phyloP scores from a whole-genome alignment of 2,888 invertebrate genomes.

The Brachyptera putata region DNA sequence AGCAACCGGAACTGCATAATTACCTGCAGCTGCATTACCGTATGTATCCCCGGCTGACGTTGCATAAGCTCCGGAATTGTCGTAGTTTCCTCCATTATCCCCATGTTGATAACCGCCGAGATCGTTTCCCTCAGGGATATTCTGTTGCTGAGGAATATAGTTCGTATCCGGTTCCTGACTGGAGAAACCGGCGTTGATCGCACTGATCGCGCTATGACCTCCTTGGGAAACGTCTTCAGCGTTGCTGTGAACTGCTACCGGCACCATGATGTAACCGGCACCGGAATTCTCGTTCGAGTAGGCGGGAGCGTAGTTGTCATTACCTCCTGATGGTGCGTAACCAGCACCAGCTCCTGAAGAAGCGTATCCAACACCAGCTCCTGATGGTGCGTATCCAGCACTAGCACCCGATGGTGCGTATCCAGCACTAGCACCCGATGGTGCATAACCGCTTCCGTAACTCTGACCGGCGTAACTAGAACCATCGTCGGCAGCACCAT shows the following conservation, averaged over 20 bases:
- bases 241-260: neutral
- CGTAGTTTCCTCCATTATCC: neutral
- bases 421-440: too few species aligned
- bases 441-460: neutral
- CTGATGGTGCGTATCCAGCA: neutral
- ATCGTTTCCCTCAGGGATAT: neutral
- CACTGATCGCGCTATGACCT: neutral
- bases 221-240: constrained; percentile 1
- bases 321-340: too few species aligned
- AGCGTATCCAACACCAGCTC: too few species aligned
- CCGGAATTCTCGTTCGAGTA: neutral
- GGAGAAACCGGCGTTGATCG: constrained; percentile 2
- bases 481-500: neutral
- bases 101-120: neutral
- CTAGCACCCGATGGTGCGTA: neutral
- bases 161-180: neutral
- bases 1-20: neutral
- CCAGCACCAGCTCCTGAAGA: neutral
- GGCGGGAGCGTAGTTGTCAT: constrained; percentile 1
- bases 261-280: neutral
- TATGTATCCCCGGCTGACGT: constrained; percentile 4
- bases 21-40: neutral
- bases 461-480: neutral
- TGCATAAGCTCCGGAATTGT: constrained; percentile 4
- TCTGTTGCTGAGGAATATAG: too few species aligned